phyloP scores from a whole-genome alignment of 2,797 vertebrate species.

The Phylloscopus collybita region DNA sequence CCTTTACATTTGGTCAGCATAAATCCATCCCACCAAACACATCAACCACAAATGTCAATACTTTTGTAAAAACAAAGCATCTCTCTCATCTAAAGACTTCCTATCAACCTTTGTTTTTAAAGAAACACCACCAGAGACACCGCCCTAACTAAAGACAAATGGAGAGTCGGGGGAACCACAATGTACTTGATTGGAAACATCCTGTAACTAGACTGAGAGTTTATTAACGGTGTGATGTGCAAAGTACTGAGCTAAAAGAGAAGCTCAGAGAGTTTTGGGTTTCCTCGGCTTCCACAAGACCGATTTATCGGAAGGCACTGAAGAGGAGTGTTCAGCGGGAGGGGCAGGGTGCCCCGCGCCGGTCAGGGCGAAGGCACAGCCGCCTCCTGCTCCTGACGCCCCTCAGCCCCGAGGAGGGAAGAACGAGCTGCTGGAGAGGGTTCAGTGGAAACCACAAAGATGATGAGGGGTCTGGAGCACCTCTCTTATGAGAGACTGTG shows the following conservation, averaged over 20 bases:
- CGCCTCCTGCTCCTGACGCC: neutral
- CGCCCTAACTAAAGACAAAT: neutral
- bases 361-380: neutral
- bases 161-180: fast-evolving
- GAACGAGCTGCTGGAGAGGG: neutral
- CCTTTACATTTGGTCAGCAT: too few relatives aligned
- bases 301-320: fast-evolving
- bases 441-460: neutral
- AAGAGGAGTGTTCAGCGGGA: fast-evolving
- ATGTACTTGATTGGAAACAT: fast-evolving
- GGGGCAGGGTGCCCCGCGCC: fast-evolving
- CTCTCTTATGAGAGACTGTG: neutral
- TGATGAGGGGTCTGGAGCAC: neutral
- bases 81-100: neutral
- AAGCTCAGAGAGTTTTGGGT: fast-evolving
- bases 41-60: fast-evolving
- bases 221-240: fast-evolving
- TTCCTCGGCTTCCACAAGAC: neutral
- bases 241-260: fast-evolving
- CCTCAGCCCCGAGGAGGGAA: neutral
- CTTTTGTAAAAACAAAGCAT: neutral
- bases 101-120: neutral
- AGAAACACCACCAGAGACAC: neutral
- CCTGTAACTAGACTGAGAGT: fast-evolving
- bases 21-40: neutral